Evolutionary conservation across 1,140 invertebrate genomes (phyloP).

Genomic region (Leguminivora glycinivorella): DNA sequence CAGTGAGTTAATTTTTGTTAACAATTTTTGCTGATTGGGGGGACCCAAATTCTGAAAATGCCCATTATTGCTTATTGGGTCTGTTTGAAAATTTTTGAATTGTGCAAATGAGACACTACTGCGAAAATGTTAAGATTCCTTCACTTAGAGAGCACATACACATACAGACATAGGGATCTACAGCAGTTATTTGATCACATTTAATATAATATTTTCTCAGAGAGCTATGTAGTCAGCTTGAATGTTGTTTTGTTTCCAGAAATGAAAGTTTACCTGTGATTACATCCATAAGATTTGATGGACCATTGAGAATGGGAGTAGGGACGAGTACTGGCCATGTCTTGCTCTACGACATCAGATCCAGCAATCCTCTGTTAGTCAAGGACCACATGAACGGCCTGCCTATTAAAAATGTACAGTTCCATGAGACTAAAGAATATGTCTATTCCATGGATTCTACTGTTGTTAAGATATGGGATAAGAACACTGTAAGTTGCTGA

Average conservation of each 20-base stretch:
- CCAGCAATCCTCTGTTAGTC: slow-evolving; percentile 91
- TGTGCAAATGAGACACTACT: too few species aligned
- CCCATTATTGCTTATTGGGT: too few species aligned
- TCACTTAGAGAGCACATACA: too few species aligned
- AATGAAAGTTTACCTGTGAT: slow-evolving; percentile 86
- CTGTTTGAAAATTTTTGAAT: too few species aligned
- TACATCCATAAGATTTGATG: slow-evolving; percentile 90
- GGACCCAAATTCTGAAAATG: too few species aligned
- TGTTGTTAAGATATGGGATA: slow-evolving; percentile 97
- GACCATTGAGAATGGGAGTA: slow-evolving; percentile 91
- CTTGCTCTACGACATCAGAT: slow-evolving; percentile 96
- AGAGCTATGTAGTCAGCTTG: neutral
- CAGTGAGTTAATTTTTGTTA: too few species aligned
- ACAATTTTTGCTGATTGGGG: too few species aligned
- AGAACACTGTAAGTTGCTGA: slow-evolving; percentile 85
- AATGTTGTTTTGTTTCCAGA: slow-evolving; percentile 68
- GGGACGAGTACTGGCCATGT: slow-evolving; percentile 96
- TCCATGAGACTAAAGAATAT: slow-evolving; percentile 89
- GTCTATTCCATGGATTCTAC: slow-evolving; percentile 95
- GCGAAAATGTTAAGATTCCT: too few species aligned
- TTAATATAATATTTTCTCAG: too few species aligned
- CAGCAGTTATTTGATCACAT: too few species aligned
- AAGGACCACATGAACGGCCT: slow-evolving; percentile 98
- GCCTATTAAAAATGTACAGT: slow-evolving; percentile 94
- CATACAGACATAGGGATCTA: too few species aligned